Base-by-base conservation (phyloP, 1,140 invertebrate species). In the Bombus difficillimus region DNA sequence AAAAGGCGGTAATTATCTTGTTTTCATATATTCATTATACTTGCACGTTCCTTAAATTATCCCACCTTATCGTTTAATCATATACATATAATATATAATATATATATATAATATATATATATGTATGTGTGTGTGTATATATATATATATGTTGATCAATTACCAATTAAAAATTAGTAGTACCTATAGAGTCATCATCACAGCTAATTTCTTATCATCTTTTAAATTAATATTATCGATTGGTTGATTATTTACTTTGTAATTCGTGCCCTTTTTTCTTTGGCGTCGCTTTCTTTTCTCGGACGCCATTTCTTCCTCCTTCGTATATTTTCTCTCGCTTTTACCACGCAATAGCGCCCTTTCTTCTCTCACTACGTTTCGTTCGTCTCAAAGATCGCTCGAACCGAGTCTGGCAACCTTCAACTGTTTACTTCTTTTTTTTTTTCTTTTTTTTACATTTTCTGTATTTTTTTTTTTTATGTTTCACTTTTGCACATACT, bases 181-280 rank as follows among this genome's bases (percentile, higher is more conserved):
- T 93, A 93, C 89, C 91, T 93, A 92, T 92, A 91, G 90, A 88
- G 88, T 94, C 87, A 89, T 93, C 93, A 94, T 94, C 93, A 94
- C 93, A 94, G 93, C 92, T 94, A 94, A 94, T 93, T 92, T 93
- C 75, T 86, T 85, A 85, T 80, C 88, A 53, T 90, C 43, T 82
- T 89, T 85, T 78, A 72, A 73, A 80, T 77, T 82, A 80, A 72
- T 69, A 53, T 86, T 86, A 88, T 92, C 41, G 71, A 88, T 89
- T 81, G 81, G 85, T 83, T 79, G 69, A 89, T 88, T 87, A 80
- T 89, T 87, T 59, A 32, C 59, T 69, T 73, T 72, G 32, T 75
- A 64, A 59, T 74, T 83, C 53, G 53, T 87, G 41, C n/a, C 41
- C 32, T 37, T 15, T 34, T 22, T 53, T 34, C 6, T 39, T 39